These are phyloP conservation scores for Goniozus legneri DNA, from an alignment of 1,140 invertebrate genomes.

Conservation along the genomic window DNA sequence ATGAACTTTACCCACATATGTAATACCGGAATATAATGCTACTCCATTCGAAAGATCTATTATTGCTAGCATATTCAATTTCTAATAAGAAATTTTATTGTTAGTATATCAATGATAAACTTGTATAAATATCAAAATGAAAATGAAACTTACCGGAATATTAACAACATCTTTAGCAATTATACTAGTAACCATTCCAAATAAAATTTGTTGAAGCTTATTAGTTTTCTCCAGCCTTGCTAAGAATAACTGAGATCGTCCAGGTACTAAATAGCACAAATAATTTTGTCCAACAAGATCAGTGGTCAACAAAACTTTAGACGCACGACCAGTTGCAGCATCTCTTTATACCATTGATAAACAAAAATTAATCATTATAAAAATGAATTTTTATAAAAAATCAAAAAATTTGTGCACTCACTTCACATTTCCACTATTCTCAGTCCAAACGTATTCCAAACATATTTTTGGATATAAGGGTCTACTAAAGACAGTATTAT, in stretches of 20 bases:
- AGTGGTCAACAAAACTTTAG: slow-evolving; percentile 75
- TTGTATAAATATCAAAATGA: slow-evolving; percentile 5
- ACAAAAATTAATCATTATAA: not conserved
- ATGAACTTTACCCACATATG: slow-evolving; percentile 79
- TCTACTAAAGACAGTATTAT: slow-evolving; percentile 53
- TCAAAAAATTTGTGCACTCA: slow-evolving; percentile 47
- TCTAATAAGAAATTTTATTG: slow-evolving; percentile 39
- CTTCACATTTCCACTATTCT: slow-evolving; percentile 59
- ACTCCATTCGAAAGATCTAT: slow-evolving; percentile 75
- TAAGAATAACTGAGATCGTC: slow-evolving; percentile 66
- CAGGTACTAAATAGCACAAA: slow-evolving; percentile 75
- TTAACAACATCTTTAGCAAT: slow-evolving; percentile 80
- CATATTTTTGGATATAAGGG: slow-evolving; percentile 81
- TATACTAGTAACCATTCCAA: slow-evolving; percentile 70
- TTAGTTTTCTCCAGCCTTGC: slow-evolving; percentile 74
- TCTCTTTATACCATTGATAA: slow-evolving; percentile 41
- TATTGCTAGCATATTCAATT: slow-evolving; percentile 76
- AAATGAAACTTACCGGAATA: slow-evolving; percentile 59
- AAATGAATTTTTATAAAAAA: not conserved
- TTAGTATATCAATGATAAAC: not conserved
- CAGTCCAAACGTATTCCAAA: slow-evolving; percentile 85
- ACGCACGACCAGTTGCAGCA: slow-evolving; percentile 57
- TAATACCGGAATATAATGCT: slow-evolving; percentile 81
- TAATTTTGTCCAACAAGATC: slow-evolving; percentile 82
- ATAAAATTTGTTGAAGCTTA: slow-evolving; percentile 62